Evolutionary conservation across 2,888 invertebrate species (phyloP).

Genomic region (Campoletis raptor): DNA sequence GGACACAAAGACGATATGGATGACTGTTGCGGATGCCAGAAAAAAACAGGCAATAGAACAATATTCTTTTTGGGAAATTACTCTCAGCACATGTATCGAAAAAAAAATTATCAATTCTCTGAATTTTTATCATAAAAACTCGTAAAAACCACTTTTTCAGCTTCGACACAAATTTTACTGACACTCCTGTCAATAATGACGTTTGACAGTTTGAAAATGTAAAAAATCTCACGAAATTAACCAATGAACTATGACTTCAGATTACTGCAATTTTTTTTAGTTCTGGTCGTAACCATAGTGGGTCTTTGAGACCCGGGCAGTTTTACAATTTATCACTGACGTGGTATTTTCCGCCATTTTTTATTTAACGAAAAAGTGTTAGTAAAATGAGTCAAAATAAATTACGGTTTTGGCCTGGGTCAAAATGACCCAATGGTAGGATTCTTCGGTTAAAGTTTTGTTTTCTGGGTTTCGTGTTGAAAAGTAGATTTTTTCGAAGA

Average conservation of each 20-base stretch:
- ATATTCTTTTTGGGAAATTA: background rate
- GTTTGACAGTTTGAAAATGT: too few relatives aligned
- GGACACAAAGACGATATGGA: background rate
- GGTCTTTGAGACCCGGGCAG: background rate
- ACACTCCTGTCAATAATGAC: background rate
- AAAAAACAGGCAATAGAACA: background rate
- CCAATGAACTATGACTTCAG: too few relatives aligned
- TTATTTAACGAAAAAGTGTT: background rate
- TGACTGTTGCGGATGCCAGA: background rate
- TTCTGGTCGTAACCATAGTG: background rate
- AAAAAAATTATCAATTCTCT: background rate
- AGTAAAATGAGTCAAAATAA: background rate
- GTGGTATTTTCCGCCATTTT: too few relatives aligned
- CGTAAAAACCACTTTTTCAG: background rate
- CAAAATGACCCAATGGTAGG: background rate
- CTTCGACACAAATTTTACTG: background rate
- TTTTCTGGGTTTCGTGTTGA: too few relatives aligned
- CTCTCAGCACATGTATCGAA: background rate
- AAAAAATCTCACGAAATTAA: too few relatives aligned
- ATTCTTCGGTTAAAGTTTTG: background rate
- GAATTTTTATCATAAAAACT: background rate
- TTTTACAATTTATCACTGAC: background rate
- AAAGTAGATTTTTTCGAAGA: too few relatives aligned
- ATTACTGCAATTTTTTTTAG: background rate
- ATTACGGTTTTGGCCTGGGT: background rate